Conservation (phyloP, 2,113 vertebrate species). For the Sylvilagus bachmani region DNA sequence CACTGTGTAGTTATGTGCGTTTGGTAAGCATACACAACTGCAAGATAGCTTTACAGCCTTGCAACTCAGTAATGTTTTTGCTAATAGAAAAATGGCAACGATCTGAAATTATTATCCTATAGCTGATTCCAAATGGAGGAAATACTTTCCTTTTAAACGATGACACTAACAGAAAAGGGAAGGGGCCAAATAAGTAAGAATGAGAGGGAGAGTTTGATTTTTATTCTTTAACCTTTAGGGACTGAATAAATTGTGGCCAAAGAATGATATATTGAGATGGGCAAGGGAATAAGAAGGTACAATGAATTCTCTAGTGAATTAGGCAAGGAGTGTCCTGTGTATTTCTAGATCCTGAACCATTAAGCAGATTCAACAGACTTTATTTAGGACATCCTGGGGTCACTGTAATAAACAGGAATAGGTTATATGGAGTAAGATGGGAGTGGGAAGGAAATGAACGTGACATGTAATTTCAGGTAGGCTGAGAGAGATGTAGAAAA, state of each 20-base stretch:
- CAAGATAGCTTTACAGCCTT: background rate
- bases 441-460: background rate
- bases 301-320: background rate
- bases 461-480: background rate
- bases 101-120: background rate
- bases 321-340: background rate
- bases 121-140: background rate
- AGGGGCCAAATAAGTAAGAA: background rate
- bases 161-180: slow-evolving; percentile 30
- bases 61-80: background rate
- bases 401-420: background rate
- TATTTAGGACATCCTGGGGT: background rate
- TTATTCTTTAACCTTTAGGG: background rate
- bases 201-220: background rate
- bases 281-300: background rate
- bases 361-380: background rate
- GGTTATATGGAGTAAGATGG: background rate
- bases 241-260: background rate
- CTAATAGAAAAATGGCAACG: background rate
- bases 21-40: background rate
- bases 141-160: slow-evolving; percentile 8
- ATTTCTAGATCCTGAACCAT: background rate
- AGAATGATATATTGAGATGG: background rate
- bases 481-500: background rate
- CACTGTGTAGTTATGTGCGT: background rate